A percentile compares a stretch with the other conserved stretches of the same genome.
These are phyloP conservation scores for Troides helena DNA, from an alignment of 2,888 invertebrate genomes.

Conservation along the genomic window DNA sequence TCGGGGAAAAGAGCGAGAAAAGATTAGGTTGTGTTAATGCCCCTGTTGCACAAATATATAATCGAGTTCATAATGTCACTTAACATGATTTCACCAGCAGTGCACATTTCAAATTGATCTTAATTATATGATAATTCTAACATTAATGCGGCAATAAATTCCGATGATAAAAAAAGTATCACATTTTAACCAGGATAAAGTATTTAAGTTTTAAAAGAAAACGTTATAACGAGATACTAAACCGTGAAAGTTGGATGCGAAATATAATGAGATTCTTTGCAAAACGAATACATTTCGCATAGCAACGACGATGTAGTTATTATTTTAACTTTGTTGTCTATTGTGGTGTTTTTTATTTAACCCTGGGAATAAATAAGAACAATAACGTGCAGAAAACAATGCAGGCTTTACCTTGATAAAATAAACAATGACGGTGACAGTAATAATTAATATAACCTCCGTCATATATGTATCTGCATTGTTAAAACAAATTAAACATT, in stretches of 20 bases:
- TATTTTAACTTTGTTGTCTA: slow-evolving; percentile 5
- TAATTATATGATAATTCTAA: not conserved
- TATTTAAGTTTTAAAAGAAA: not conserved
- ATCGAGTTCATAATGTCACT: not conserved
- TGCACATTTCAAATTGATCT: slow-evolving; percentile 1
- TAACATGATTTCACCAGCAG: not conserved
- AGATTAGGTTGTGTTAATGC: slow-evolving; percentile 6
- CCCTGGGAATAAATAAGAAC: slow-evolving; percentile 25
- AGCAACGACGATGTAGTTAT: not conserved
- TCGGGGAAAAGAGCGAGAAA: slow-evolving; percentile 5
- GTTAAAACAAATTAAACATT: too few relatives aligned
- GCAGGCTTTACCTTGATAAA: slow-evolving; percentile 17
- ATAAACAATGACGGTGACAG: slow-evolving; percentile 19
- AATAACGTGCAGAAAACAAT: slow-evolving; percentile 17
- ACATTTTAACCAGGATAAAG: not conserved
- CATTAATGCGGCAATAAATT: not conserved
- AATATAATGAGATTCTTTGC: slow-evolving; percentile 12
- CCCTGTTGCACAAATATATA: slow-evolving; percentile 11
- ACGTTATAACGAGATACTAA: not conserved
- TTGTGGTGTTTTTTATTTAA: slow-evolving; percentile 8
- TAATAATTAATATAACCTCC: not conserved
- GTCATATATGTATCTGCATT: too few relatives aligned
- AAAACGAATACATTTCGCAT: slow-evolving; percentile 13
- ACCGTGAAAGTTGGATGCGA: slow-evolving; percentile 25
- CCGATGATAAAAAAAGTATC: slow-evolving; percentile 3